Conservation (phyloP, 37 sponge, comb jelly and placozoan genomes). For the Aplysina aerophoba region DNA sequence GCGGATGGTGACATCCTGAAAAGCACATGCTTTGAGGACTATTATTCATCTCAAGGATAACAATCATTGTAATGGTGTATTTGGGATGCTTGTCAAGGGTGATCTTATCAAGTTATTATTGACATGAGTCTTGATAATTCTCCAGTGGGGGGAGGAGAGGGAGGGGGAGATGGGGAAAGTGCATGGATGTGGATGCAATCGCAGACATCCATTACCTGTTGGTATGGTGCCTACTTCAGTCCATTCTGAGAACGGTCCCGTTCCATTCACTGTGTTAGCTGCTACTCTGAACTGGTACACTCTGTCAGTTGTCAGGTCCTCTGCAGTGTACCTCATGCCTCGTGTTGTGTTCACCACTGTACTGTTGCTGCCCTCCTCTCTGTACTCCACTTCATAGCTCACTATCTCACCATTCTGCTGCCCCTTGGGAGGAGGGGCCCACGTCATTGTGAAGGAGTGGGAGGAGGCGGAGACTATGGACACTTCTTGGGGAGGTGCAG, state of each 20-base stretch:
- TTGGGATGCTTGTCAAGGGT: too few relatives aligned
- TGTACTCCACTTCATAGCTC: neutral
- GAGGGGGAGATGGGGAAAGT: too few relatives aligned
- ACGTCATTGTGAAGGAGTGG: neutral
- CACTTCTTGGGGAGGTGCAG: neutral
- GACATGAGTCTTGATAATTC: too few relatives aligned
- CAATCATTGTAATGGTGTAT: too few relatives aligned
- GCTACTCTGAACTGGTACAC: slow-evolving; percentile 5
- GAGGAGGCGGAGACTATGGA: neutral
- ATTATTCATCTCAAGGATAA: too few relatives aligned
- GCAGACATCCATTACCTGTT: neutral
- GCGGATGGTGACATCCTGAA: too few relatives aligned
- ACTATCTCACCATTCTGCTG: neutral
- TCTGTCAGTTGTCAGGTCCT: neutral
- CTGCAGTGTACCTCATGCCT: slow-evolving; percentile 13
- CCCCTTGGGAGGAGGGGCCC: neutral
- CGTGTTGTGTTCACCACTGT: neutral
- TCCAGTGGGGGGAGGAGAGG: too few relatives aligned
- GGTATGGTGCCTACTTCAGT: neutral
- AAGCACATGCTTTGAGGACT: too few relatives aligned
- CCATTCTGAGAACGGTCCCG: neutral
- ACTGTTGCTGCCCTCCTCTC: neutral
- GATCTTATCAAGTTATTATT: too few relatives aligned
- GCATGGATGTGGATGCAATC: too few relatives aligned
- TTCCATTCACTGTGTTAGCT: slow-evolving; percentile 4